Evolutionary conservation across 2,888 invertebrate genomes (phyloP), one percentile per base, ranked within the genome.

Genomic region (Deilephila elpenor): DNA sequence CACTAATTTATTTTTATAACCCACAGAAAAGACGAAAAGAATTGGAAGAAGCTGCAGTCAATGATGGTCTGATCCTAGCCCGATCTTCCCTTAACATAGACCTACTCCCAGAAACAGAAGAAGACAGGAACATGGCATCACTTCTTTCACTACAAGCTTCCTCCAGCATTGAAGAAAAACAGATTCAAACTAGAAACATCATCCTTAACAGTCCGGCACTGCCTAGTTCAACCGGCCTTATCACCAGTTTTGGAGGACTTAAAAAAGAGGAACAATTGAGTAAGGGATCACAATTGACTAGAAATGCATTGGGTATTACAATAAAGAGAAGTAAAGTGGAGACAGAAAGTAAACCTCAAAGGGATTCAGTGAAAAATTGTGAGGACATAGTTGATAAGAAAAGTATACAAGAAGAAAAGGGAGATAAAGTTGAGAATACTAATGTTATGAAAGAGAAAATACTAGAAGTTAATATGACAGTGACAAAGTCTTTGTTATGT

Each of bases 61-160:
- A 95, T 70, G 98, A 98, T 84, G 95, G 96, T 72, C 95, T 96
- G 17, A 92, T 99, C 11, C 89, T 98, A 64, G 96, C 96, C 62
- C 98, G 96, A 87, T 96, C 96, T 44, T 97, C 98, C 20, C 91
- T 99, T 29, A 96, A 97, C 82, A 97, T 99, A 61, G 93, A 95
- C 11, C 94, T 99, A 5, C 91, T 98, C 0, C 96, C 97, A 1
- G 99, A 99, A 90, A 95, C 95, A 29, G 96, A 96, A 72, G 97
- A 98, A 75, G 99, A 99, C 86, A 95, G 96, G 72, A 96, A 96
- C 86, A 94, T 98, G 90, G 99, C 99, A 0, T 95, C 96, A 0
- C 93, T 98, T 5, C 95, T 98, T 78, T 95, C 96, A 74, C 90
- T 97, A 5, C 96, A 96, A 84, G 96, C 97, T 1, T 90, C 95